Evolutionary conservation across 2,113 vertebrate species (phyloP).

Genomic region (Calidris pugnax): DNA sequence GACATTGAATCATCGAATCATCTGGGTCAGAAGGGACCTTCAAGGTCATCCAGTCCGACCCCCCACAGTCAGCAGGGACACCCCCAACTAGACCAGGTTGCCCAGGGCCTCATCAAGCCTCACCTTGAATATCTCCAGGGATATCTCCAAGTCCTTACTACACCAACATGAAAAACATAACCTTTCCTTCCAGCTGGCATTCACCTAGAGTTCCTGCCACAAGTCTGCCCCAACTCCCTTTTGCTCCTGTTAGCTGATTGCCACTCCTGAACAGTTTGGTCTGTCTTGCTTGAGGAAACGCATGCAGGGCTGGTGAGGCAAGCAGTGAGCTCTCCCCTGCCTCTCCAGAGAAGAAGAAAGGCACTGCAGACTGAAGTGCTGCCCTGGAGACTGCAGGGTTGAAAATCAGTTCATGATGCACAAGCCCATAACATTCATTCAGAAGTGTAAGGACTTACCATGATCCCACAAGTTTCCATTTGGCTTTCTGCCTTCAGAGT

Average conservation of each 20-base stretch:
- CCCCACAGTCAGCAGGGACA: too few relatives aligned
- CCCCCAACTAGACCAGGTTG: too few relatives aligned
- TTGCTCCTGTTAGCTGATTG: not conserved
- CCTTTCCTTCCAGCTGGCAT: not conserved
- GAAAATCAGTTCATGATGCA: not conserved
- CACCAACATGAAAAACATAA: not conserved
- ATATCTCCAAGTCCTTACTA: not conserved
- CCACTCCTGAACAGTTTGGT: not conserved
- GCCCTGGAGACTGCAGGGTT: not conserved
- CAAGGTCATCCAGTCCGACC: too few relatives aligned
- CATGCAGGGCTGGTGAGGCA: not conserved
- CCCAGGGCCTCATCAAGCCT: too few relatives aligned
- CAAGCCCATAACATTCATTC: not conserved
- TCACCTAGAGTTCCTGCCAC: not conserved
- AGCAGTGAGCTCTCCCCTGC: not conserved
- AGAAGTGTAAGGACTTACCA: not conserved
- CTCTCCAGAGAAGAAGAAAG: not conserved
- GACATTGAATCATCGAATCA: too few relatives aligned
- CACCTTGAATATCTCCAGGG: too few relatives aligned
- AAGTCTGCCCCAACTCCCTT: not conserved
- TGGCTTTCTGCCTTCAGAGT: not conserved
- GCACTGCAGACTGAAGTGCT: not conserved
- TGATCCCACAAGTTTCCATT: not conserved
- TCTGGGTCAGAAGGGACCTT: too few relatives aligned
- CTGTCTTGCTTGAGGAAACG: not conserved